Base-by-base conservation (phyloP, 2,797 vertebrate genomes). In the Rhinophrynus dorsalis region DNA sequence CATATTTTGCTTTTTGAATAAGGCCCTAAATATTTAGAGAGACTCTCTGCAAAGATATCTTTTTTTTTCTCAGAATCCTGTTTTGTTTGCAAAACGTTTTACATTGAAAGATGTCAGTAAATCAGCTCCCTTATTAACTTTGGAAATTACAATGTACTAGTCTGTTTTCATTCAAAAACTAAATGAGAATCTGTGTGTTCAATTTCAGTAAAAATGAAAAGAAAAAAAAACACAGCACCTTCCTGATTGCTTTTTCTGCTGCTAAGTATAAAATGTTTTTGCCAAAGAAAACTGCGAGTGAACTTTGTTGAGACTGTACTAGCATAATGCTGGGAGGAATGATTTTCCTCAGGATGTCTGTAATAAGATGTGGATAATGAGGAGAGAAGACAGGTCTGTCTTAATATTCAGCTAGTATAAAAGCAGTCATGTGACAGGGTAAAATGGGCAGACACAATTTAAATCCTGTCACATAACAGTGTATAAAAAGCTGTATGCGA, bases 41-140 rank as follows among this genome's bases (percentile, higher is more conserved):
- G n/a, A n/a, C n/a, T n/a, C n/a, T n/a, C n/a, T n/a, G n/a, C n/a
- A n/a, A 79, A 80, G 57, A 86, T 76, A 15, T 32, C 5, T 75
- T 76, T 78, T 79, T 81, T 79, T 78, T 81, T 80, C 81, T 82
- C 82, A 85, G 80, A 80, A 76, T 51, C 9, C 75, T 74, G 78
- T 50, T 37, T 30, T 10, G 66, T 69, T n/a, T 47, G 47, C 13
- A 80, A 78, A 80, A 20, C 11, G 15, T 26, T 24, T 42, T 76
- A 60, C 45, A 52, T 33, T 47, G 9, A 15, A 10, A 59, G 24
- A 33, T 78, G 47, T 77, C 79, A 77, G 77, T 81, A 81, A 84
- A 58, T n/a, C n/a, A n/a, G n/a, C n/a, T n/a, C n/a, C n/a, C n/a
- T n/a, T n/a, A n/a, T n/a, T n/a, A n/a, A n/a, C 74, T 72, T 75